These are phyloP conservation scores for Volucella bombylans DNA, from an alignment of 2,888 invertebrate species.

Conservation along the genomic window DNA sequence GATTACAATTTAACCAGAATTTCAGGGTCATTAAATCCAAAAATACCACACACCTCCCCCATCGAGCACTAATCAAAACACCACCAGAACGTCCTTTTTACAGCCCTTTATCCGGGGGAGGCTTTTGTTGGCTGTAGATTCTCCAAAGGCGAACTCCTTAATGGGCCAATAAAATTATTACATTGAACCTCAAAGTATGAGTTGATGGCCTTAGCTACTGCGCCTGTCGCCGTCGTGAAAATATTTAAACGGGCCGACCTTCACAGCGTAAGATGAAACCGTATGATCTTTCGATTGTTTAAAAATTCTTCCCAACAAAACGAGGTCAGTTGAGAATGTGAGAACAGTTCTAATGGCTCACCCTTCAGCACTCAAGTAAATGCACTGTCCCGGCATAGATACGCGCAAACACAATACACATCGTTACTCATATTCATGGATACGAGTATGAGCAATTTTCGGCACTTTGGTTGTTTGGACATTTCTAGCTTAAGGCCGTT, in stretches of 20 bases:
- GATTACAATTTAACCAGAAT: conserved; percentile 18
- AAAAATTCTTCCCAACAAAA: neutral
- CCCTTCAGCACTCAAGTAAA: conserved; percentile 33
- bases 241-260: neutral
- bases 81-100: neutral
- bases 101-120: conserved; percentile 39
- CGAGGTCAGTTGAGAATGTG: conserved; percentile 9
- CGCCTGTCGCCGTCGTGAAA: neutral
- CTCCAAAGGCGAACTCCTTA: neutral
- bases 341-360: conserved; percentile 32
- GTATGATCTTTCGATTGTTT: conserved; percentile 11
- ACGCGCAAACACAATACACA: neutral
- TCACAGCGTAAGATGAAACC: neutral
- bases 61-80: neutral
- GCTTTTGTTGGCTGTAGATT: conserved; percentile 32
- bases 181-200: conserved; percentile 54
- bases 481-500: conserved; percentile 3
- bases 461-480: conserved; percentile 3
- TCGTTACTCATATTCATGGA: neutral
- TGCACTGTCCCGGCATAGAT: conserved; percentile 24
- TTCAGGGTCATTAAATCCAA: conserved; percentile 34
- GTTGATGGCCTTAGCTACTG: conserved; percentile 33
- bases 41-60: conserved; percentile 9
- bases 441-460: neutral
- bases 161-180: conserved; percentile 54